Conservation (phyloP, 2,888 invertebrate species). For the Tachina lurida region DNA sequence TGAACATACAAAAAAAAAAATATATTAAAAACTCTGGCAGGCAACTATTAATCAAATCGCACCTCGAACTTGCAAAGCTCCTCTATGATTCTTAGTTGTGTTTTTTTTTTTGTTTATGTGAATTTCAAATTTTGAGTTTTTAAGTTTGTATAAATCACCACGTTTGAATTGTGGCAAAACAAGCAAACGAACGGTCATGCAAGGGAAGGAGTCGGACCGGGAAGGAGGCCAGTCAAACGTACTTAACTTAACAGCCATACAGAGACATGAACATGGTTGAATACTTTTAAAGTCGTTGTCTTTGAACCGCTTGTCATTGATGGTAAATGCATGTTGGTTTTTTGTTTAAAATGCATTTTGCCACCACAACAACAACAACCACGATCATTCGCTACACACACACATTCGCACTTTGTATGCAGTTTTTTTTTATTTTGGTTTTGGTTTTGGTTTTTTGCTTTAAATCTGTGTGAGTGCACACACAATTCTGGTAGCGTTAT, state of each 20-base stretch:
- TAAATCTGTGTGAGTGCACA: conserved; percentile 12
- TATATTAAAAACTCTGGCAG: conserved; percentile 47
- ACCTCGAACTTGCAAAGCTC: conserved; percentile 71
- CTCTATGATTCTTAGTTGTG: conserved; percentile 47
- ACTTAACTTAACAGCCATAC: conserved; percentile 52
- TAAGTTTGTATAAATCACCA: conserved; percentile 21
- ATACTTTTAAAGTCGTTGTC: conserved; percentile 67
- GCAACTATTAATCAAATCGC: conserved; percentile 70
- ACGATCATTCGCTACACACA: conserved; percentile 43
- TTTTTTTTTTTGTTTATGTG: conserved; percentile 7
- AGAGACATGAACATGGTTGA: conserved; percentile 51
- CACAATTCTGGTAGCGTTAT: conserved; percentile 58
- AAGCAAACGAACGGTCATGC: conserved; percentile 33
- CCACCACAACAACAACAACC: conserved; percentile 33
- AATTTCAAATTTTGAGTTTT: conserved; percentile 46
- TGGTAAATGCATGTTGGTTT: conserved; percentile 56
- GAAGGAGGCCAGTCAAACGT: conserved; percentile 31
- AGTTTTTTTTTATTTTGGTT: conserved; percentile 29
- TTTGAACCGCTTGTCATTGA: conserved; percentile 71
- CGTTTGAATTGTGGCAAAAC: conserved; percentile 40
- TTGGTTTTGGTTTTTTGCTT: neutral
- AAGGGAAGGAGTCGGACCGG: neutral
- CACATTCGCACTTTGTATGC: conserved; percentile 52
- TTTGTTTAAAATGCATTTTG: conserved; percentile 46
- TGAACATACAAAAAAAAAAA: conserved; percentile 33